A percentile compares a stretch with the other conserved stretches of the same genome.
These are phyloP conservation scores for Chiloscyllium punctatum DNA, from an alignment of 2,797 vertebrate genomes.

Conservation along the genomic window DNA sequence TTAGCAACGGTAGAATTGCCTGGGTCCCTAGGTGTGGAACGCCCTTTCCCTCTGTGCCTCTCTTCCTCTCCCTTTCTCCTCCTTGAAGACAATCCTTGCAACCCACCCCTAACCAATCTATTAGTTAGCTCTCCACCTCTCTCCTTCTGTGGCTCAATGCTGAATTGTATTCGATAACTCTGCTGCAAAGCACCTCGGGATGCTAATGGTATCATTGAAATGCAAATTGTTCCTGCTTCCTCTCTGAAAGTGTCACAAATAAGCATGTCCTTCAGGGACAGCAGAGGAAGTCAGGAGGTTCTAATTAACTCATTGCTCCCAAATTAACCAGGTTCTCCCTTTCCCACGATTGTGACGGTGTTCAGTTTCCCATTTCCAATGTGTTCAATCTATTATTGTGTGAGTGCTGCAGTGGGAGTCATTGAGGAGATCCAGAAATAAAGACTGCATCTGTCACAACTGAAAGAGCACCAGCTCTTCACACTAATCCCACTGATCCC, in stretches of 20 bases:
- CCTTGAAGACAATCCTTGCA: neutral
- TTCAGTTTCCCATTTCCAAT: neutral
- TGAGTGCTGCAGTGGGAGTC: neutral
- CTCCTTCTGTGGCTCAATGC: neutral
- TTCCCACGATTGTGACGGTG: neutral
- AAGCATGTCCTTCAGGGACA: neutral
- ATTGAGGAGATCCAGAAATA: neutral
- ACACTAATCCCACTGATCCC: conserved; percentile 13
- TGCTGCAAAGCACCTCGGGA: neutral
- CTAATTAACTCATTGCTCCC: neutral
- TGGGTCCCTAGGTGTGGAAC: neutral
- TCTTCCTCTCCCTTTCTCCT: neutral
- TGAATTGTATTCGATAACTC: neutral
- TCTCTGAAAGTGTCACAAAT: neutral
- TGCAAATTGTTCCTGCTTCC: neutral
- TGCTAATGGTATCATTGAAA: neutral
- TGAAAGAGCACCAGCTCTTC: neutral
- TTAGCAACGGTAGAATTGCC: no score
- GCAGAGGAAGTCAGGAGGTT: neutral
- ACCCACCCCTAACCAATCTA: neutral
- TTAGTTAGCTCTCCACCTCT: neutral
- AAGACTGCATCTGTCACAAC: neutral
- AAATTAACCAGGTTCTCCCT: neutral
- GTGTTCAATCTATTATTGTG: neutral
- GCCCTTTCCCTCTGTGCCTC: neutral